phyloP scores from a whole-genome alignment of 2,888 invertebrate genomes.

The Mythimna vitellina region DNA sequence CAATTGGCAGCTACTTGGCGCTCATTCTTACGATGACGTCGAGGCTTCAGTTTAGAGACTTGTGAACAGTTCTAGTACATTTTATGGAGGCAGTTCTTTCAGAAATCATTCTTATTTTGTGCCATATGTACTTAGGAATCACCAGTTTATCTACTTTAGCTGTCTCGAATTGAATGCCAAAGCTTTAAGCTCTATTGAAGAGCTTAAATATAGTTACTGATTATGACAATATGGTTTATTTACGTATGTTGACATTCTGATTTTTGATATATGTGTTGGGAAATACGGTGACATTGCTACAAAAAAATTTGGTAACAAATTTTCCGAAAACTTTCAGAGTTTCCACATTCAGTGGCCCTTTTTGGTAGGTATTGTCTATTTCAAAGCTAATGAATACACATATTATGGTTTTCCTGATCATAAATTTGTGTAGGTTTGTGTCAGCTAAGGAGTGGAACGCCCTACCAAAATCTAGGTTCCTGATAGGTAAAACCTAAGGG shows the following conservation, averaged over 20 bases:
- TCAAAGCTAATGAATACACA: background rate
- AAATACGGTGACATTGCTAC: background rate
- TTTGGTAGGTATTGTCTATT: background rate
- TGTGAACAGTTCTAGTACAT: background rate
- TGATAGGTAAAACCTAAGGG: too few relatives aligned
- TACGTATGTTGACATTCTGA: background rate
- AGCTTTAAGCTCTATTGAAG: background rate
- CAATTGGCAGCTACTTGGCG: conserved; percentile 28
- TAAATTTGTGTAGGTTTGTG: background rate
- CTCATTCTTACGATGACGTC: conserved; percentile 4
- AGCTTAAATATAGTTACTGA: background rate
- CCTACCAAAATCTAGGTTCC: too few relatives aligned
- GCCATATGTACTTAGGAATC: too few relatives aligned
- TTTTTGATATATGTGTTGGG: background rate
- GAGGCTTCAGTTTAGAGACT: background rate
- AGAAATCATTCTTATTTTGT: background rate
- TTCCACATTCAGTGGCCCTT: background rate
- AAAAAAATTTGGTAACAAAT: background rate
- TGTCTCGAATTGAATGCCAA: background rate
- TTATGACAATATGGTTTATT: background rate
- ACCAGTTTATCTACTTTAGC: background rate
- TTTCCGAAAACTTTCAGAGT: background rate
- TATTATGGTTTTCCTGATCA: background rate
- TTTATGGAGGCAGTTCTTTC: background rate
- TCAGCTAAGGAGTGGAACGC: too few relatives aligned